A percentile compares a stretch with the other conserved stretches of the same genome.
Conservation (phyloP, 2,888 invertebrate genomes). For the Drosophila prostipennis region DNA sequence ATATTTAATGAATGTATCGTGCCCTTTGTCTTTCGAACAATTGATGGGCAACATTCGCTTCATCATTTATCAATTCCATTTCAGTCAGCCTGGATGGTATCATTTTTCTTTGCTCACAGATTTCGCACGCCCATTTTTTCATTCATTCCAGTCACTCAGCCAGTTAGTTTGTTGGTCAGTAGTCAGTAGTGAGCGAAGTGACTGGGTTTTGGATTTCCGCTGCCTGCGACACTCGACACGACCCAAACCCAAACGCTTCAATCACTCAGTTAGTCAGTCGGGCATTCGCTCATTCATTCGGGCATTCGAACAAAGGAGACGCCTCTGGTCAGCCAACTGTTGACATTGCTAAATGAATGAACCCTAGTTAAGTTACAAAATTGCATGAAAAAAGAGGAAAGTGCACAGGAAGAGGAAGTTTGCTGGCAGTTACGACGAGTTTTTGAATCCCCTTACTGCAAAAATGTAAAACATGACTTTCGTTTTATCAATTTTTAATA, state of each 20-base stretch:
- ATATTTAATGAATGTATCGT: slow-evolving; percentile 57
- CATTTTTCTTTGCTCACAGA: slow-evolving; percentile 67
- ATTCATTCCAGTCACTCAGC: slow-evolving; percentile 37
- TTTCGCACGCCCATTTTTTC: slow-evolving; percentile 53
- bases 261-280: slow-evolving; percentile 38
- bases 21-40: slow-evolving; percentile 30
- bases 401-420: slow-evolving; percentile 21
- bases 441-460: slow-evolving; percentile 12
- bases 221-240: slow-evolving; percentile 70
- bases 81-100: slow-evolving; percentile 41
- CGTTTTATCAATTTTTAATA: no score
- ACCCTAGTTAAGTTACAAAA: slow-evolving; percentile 70
- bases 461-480: rapidly evolving
- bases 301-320: slow-evolving; percentile 53
- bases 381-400: slow-evolving; percentile 32
- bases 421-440: background rate
- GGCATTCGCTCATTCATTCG: slow-evolving; percentile 41
- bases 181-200: slow-evolving; percentile 19
- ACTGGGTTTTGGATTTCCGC: slow-evolving; percentile 64
- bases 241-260: slow-evolving; percentile 51
- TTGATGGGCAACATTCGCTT: slow-evolving; percentile 29
- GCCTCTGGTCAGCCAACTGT: slow-evolving; percentile 74
- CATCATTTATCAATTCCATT: slow-evolving; percentile 69
- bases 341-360: slow-evolving; percentile 68
- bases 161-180: slow-evolving; percentile 38